A percentile compares a stretch with the other conserved stretches of the same genome.
Evolutionary conservation across 2,797 vertebrate species (phyloP).

Genomic region (Apogon hyalosoma): DNA sequence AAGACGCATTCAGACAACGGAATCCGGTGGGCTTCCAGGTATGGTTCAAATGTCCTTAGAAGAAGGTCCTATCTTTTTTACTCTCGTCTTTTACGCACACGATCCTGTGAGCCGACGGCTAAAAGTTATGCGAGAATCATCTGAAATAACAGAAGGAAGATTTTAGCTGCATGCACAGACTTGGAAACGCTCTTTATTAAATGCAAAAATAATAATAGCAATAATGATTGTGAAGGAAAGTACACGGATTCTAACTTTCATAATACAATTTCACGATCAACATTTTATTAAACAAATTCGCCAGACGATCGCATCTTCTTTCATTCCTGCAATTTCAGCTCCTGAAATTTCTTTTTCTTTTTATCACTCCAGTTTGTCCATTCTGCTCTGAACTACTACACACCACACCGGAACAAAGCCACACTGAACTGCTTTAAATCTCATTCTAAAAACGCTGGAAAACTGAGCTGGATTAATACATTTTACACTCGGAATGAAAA

Average conservation of each 20-base stretch:
- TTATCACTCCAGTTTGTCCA: not conserved
- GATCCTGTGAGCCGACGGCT: not conserved
- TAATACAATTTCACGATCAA: not conserved
- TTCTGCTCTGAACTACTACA: not conserved
- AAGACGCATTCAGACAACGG: conserved; percentile 9
- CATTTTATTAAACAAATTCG: not conserved
- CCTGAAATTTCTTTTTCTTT: not conserved
- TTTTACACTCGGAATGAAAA: not conserved
- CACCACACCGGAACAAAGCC: not conserved
- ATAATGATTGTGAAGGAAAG: not conserved
- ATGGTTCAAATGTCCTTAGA: not conserved
- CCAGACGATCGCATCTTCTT: not conserved
- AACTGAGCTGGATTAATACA: not conserved
- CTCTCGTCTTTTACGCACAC: too few relatives aligned
- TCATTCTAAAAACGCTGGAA: not conserved
- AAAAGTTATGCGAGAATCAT: conserved; percentile 19
- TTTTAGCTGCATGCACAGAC: not conserved
- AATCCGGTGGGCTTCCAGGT: not conserved
- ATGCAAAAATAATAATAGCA: not conserved
- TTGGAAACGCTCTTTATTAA: not conserved
- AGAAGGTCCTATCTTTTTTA: conserved; percentile 3
- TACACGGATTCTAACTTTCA: not conserved
- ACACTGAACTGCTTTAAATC: not conserved
- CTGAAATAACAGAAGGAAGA: not conserved
- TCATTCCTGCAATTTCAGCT: not conserved